Percentiles rank a stretch among this genome's conserved stretches.
Conservation (phyloP, 1,140 invertebrate genomes). For the Protaetia brevitarsis region DNA sequence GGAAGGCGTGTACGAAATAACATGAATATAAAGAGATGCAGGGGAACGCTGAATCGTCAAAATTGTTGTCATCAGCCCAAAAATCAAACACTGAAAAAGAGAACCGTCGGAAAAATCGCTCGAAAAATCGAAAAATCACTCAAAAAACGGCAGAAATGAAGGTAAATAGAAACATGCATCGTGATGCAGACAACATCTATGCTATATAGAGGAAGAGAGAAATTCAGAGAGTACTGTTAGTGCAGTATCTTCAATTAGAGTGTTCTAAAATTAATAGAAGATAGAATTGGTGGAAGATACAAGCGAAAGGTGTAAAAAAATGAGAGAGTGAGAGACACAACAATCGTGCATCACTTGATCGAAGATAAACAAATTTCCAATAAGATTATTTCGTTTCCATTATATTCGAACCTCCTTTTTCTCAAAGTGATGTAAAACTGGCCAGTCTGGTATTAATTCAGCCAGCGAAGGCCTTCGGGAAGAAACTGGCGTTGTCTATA, state of each 20-base stretch:
- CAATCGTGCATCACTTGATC: constrained; percentile 37
- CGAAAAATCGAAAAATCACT: constrained; percentile 16
- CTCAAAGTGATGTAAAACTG: constrained; percentile 82
- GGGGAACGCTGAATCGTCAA: constrained; percentile 24
- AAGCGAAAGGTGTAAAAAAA: background rate
- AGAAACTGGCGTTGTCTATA: constrained; percentile 59
- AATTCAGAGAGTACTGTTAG: background rate
- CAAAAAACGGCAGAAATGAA: constrained; percentile 9
- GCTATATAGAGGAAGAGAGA: background rate
- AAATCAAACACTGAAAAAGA: constrained; percentile 32
- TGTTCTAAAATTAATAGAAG: background rate
- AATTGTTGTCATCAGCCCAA: constrained; percentile 27
- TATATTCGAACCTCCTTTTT: constrained; percentile 68
- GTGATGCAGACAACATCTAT: constrained; percentile 34
- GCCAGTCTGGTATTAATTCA: constrained; percentile 96
- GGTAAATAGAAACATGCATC: constrained; percentile 26
- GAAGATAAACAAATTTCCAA: constrained; percentile 8
- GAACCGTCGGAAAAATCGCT: constrained; percentile 19
- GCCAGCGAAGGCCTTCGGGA: constrained; percentile 84
- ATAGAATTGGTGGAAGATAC: background rate
- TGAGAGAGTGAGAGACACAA: background rate
- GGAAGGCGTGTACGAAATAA: background rate
- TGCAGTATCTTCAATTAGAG: background rate
- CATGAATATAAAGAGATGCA: background rate
- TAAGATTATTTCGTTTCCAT: constrained; percentile 39